These are phyloP conservation scores for Megathymus violae DNA, from an alignment of 1,140 invertebrate genomes.

Conservation along the genomic window DNA sequence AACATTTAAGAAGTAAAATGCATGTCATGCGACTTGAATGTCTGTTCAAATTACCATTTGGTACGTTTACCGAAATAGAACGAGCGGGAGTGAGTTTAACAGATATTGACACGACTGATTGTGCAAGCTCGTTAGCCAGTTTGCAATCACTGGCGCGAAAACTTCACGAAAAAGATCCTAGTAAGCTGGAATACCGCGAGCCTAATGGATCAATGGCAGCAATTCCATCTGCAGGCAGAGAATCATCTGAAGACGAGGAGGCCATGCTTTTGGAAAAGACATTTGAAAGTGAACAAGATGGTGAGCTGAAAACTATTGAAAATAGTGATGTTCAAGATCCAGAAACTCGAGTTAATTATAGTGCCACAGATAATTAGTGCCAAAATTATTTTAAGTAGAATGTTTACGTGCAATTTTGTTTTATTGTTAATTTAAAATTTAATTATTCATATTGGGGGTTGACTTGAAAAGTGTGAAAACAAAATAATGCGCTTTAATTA, in stretches of 20 bases:
- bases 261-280: conserved; percentile 54
- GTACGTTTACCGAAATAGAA: conserved; percentile 98
- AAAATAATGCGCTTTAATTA: conserved; percentile 80
- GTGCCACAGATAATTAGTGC: conserved; percentile 85
- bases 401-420: conserved; percentile 84
- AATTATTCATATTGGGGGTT: conserved; percentile 72
- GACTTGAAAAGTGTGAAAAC: conserved; percentile 74
- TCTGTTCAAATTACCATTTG: conserved; percentile 95
- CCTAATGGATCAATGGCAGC: conserved; percentile 51
- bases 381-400: conserved; percentile 84
- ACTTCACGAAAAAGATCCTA: conserved; percentile 92
- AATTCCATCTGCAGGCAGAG: conserved; percentile 54
- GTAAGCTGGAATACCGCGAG: conserved; percentile 87
- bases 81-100: conserved; percentile 94
- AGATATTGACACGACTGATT: conserved; percentile 97
- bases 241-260: conserved; percentile 79
- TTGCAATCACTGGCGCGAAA: conserved; percentile 91
- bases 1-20: conserved; percentile 98
- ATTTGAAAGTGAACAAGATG: conserved; percentile 67
- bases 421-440: conserved; percentile 78
- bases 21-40: conserved; percentile 98
- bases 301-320: conserved; percentile 73
- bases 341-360: conserved; percentile 79
- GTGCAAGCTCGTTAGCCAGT: conserved; percentile 95
- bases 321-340: conserved; percentile 71